These are phyloP conservation scores for Nibea albiflora DNA, from an alignment of 2,113 vertebrate species.

Conservation along the genomic window DNA sequence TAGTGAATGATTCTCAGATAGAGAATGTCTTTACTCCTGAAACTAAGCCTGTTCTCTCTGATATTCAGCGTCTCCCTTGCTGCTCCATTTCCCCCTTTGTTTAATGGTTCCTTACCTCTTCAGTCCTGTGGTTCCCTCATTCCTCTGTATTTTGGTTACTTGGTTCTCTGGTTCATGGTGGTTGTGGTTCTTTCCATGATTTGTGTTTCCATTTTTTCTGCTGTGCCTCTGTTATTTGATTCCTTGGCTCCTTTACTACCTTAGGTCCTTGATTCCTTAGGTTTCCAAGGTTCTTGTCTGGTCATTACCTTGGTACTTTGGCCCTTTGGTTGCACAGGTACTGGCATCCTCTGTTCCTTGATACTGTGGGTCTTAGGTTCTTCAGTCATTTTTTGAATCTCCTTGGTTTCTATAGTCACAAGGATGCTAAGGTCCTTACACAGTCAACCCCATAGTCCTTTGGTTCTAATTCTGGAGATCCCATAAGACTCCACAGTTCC, in stretches of 20 bases:
- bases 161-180: neutral
- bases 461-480: neutral
- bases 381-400: neutral
- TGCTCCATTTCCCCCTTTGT: constrained; percentile 1
- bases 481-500: neutral
- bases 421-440: neutral
- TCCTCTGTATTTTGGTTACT: neutral
- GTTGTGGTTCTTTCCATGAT: neutral
- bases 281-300: neutral
- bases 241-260: too few species aligned
- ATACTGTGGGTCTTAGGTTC: neutral
- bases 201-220: neutral
- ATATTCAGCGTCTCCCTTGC: neutral
- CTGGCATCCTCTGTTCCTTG: neutral
- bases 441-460: neutral
- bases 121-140: neutral
- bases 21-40: neutral
- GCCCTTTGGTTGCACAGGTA: neutral
- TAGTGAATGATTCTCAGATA: neutral
- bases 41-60: neutral
- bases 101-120: neutral
- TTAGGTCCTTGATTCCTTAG: neutral
- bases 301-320: neutral
- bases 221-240: neutral
- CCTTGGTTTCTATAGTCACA: neutral